Evolutionary conservation across 2,113 vertebrate species (phyloP).

Genomic region (Felis catus): DNA sequence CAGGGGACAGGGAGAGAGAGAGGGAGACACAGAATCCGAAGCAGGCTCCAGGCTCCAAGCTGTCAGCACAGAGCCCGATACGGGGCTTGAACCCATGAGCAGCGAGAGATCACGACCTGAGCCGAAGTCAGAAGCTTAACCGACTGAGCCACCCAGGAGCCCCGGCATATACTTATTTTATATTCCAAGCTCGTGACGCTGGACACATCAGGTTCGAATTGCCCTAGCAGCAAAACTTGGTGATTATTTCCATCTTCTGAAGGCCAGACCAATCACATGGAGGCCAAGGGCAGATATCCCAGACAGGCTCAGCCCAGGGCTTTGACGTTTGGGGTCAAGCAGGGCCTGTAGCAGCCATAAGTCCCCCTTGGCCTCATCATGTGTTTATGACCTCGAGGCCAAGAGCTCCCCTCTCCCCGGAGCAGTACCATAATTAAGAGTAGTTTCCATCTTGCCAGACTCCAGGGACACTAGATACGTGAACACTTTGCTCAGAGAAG

Average conservation of each 20-base stretch:
- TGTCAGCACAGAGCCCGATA: too few relatives aligned
- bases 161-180: neutral
- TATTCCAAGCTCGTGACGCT: neutral
- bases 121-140: too few relatives aligned
- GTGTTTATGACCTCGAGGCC: neutral
- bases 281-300: neutral
- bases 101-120: too few relatives aligned
- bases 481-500: neutral
- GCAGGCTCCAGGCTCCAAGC: too few relatives aligned
- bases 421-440: neutral
- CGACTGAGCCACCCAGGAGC: too few relatives aligned
- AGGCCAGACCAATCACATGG: neutral
- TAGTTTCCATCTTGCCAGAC: neutral
- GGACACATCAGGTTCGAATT: neutral
- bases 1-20: too few relatives aligned
- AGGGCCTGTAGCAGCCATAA: too few relatives aligned
- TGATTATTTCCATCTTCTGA: neutral
- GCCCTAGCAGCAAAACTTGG: neutral
- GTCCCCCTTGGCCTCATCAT: neutral
- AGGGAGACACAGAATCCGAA: too few relatives aligned
- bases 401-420: neutral
- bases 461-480: neutral
- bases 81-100: too few relatives aligned
- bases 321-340: neutral
- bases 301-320: neutral